Evolutionary conservation across 1,140 invertebrate genomes (phyloP), one percentile per base, ranked within the genome.

Genomic region (Linepithema humile): DNA sequence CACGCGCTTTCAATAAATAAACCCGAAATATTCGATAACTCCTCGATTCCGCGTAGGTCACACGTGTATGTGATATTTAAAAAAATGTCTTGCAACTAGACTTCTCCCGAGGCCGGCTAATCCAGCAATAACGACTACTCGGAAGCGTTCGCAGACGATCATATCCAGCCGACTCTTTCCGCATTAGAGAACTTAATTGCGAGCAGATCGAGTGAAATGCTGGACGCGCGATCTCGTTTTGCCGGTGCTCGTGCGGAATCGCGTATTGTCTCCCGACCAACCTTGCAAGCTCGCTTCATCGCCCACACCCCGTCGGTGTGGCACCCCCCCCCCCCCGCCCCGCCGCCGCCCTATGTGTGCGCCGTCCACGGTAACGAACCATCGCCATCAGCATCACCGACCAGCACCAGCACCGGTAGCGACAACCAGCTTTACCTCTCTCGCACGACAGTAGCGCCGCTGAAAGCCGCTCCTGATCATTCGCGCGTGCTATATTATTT

Each of bases 401-500:
- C 20, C 60, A 82, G 48, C 83, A 45, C 48, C 72, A 55, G 73
- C 43, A 48, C 45, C 43, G 29, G 38, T 62, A 72, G 35, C 40
- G 53, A 35, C 43, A 15, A 60, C 26, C 48, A 40, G 26, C 57
- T 65, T 57, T 60, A 57, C 43, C 70, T n/a, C 26, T 29, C 80
- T 32, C 40, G 62, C 69, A 55, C 53, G 69, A 60, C 50, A 80
- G 73, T 23, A 73, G 69, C 86, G 48, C 26, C 50, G 77, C 48
- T 65, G 83, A 90, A 83, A 89, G 73, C 84, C 77, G 77, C 75
- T 86, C 73, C 82, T 85, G 86, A 91, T 88, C 89, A 89, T 85
- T 90, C 84, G 89, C 82, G 78, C 90, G 90, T 89, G 84, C 89
- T 90, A 82, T 84, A 90, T 91, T 92, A 93, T 93, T 93, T 93